Evolutionary conservation across 37 sponge, comb jelly and placozoan species (phyloP), one percentile per base, ranked within the genome.

Genomic region (Eunapius fragilis): DNA sequence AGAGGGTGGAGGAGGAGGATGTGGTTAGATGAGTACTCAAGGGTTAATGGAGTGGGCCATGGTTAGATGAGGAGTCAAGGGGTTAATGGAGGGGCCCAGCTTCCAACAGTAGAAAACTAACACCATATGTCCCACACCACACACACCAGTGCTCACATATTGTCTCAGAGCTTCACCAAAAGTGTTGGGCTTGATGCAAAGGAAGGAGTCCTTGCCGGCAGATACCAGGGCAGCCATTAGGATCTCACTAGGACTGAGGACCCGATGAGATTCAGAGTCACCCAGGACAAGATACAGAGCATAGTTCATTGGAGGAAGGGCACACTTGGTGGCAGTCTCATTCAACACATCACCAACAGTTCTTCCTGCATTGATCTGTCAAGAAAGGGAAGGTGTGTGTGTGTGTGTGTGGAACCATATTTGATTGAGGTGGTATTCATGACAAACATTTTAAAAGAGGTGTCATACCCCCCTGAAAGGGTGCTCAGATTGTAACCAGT

Each of bases 271-370:
- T 37, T 89, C 94, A 31, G 85, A 79, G 49, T 93, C 91, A 13
- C 94, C 94, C 4, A 93, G 26, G 31, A 93, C 94, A 7, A 90
- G 85, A 70, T 87, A 93, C n/a, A 93, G 72, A 31, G 88, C 94
- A 47, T 93, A 93, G 75, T 71, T 75, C 69, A 81, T 73, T 4
- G 84, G 87, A 75, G 88, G 77, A 0, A 93, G 78, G 25, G 10
- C 47, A 77, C 87, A 90, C n/a, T 68, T n/a, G 7, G 85, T 81
- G 22, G 85, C 84, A 0, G 85, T 88, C 34, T 87, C 47, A 25
- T 87, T 88, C 26, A 87, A 83, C 26, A 93, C 82, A 0, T 93
- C 88, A 17, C 67, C 76, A 12, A 87, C 94, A 31, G 88, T 72
- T 24, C 80, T 90, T 13, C 28, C 24, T 37, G 73, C 75, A 31